phyloP scores from a whole-genome alignment of 1,140 invertebrate species.

The Ceratina calcarata region DNA sequence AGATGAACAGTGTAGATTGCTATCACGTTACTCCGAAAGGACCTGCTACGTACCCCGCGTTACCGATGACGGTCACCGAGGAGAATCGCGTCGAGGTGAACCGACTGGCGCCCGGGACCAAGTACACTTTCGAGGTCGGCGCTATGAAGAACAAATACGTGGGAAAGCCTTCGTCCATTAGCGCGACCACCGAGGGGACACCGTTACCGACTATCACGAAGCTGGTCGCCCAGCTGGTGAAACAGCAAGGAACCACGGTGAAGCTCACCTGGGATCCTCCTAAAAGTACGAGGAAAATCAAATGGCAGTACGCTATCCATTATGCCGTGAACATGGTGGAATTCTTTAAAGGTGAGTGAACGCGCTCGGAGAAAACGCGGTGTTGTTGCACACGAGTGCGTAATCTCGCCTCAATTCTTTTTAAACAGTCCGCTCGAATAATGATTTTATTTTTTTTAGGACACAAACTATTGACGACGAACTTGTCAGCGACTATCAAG shows the following conservation, averaged over 20 bases:
- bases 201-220: constrained; percentile 80
- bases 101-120: constrained; percentile 82
- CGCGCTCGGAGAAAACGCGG: too few relatives aligned
- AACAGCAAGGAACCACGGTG: constrained; percentile 83
- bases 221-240: constrained; percentile 80
- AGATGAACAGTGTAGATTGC: constrained; percentile 82
- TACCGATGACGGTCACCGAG: constrained; percentile 71
- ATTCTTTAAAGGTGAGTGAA: constrained; percentile 79
- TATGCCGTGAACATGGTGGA: constrained; percentile 81
- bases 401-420: not conserved
- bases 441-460: constrained; percentile 10
- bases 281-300: constrained; percentile 78
- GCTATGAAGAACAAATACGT: constrained; percentile 83
- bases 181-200: constrained; percentile 81
- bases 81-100: constrained; percentile 80
- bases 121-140: constrained; percentile 83
- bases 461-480: constrained; percentile 77
- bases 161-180: constrained; percentile 81
- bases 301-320: constrained; percentile 85
- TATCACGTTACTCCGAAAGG: constrained; percentile 82
- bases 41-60: constrained; percentile 80
- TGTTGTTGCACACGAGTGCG: not conserved
- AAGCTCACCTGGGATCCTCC: constrained; percentile 85
- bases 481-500: constrained; percentile 82
- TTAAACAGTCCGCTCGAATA: not conserved